A percentile compares a stretch with the other conserved stretches of the same genome.
phyloP scores from a whole-genome alignment of 2,113 vertebrate species.

The Misgurnus mizolepis region DNA sequence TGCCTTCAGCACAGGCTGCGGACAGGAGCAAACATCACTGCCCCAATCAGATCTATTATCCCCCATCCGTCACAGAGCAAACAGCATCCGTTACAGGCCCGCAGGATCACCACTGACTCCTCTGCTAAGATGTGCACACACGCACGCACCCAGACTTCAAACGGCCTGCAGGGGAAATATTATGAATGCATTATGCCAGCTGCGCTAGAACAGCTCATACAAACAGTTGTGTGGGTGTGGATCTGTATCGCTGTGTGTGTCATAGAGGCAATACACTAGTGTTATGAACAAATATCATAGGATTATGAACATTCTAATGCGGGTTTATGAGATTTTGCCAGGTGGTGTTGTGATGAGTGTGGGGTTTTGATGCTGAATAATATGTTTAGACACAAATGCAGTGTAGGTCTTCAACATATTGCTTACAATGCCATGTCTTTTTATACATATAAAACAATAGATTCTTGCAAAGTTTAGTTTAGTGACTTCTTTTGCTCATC shows the following conservation, averaged over 20 bases:
- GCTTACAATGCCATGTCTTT: neutral
- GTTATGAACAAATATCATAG: constrained; percentile 1
- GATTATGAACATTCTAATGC: constrained; percentile 3
- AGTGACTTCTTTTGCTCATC: no score
- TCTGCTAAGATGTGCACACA: neutral
- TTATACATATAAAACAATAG: no score
- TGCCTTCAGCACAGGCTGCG: neutral
- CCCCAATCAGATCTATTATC: constrained; percentile 40
- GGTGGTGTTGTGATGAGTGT: neutral
- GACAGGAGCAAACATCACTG: neutral
- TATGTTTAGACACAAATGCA: neutral
- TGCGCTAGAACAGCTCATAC: constrained; percentile 32
- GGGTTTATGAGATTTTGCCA: constrained; percentile 11
- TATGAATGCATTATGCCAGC: constrained; percentile 39
- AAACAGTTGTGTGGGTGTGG: constrained; percentile 14
- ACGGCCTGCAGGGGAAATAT: constrained; percentile 26
- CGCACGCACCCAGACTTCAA: constrained; percentile 19
- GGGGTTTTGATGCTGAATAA: neutral
- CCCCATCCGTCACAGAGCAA: constrained; percentile 36
- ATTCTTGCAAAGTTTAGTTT: no score
- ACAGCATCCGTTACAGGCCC: constrained; percentile 40
- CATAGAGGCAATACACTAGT: constrained; percentile 4
- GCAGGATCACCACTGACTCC: constrained; percentile 19
- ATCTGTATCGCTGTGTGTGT: constrained; percentile 7
- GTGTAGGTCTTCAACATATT: neutral